Percentiles rank a stretch among this genome's conserved stretches.
phyloP scores from a whole-genome alignment of 2,888 invertebrate species.

The Agapetus fuscipes region DNA sequence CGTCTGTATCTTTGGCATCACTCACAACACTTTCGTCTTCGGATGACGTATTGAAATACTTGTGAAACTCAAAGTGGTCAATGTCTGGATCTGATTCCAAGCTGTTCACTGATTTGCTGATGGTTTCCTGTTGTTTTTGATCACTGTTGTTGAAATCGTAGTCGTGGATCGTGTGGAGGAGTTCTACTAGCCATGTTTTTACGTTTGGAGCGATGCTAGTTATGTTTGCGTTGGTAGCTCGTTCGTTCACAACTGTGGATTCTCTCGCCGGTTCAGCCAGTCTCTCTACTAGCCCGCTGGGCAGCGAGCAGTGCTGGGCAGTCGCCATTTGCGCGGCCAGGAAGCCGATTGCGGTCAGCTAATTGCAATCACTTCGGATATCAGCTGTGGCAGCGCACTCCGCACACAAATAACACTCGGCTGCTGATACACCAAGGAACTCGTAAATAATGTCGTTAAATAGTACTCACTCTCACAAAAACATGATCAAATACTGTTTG shows the following conservation, averaged over 20 bases:
- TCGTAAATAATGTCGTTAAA: too few relatives aligned
- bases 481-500: too few relatives aligned
- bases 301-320: constrained; percentile 22
- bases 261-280: constrained; percentile 29
- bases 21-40: constrained; percentile 1
- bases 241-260: too few relatives aligned
- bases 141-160: constrained; percentile 29
- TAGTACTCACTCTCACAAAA: too few relatives aligned
- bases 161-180: constrained; percentile 37
- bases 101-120: constrained; percentile 3
- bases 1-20: constrained; percentile 3
- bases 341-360: constrained; percentile 17
- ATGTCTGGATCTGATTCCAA: constrained; percentile 19
- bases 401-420: too few relatives aligned
- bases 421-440: too few relatives aligned
- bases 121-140: too few relatives aligned
- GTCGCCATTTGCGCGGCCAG: constrained; percentile 9
- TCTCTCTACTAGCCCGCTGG: constrained; percentile 40
- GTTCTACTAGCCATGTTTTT: constrained; percentile 31
- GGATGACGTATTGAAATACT: constrained; percentile 28
- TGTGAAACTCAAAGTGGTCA: constrained; percentile 24
- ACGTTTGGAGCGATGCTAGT: constrained; percentile 26
- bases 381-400: too few relatives aligned
- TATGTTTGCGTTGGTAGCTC: not conserved
- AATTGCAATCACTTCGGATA: not conserved